phyloP scores from a whole-genome alignment of 2,113 vertebrate genomes.

The Solea senegalensis region DNA sequence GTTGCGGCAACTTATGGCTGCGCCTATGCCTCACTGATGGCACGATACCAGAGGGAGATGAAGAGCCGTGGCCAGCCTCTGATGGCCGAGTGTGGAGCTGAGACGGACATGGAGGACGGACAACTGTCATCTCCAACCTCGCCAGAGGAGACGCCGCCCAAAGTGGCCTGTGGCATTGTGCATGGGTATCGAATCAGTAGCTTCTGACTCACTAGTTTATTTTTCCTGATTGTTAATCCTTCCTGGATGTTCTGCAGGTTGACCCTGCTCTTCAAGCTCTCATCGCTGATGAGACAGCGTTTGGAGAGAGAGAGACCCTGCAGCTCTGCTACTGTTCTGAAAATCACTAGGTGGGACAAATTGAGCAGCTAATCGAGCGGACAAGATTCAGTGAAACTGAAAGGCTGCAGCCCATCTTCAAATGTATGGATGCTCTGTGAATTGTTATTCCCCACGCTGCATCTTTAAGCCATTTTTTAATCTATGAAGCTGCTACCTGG shows the following conservation, averaged over 20 bases:
- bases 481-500: slow-evolving; percentile 42
- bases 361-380: slow-evolving; percentile 12
- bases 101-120: slow-evolving; percentile 65
- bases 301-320: slow-evolving; percentile 29
- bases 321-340: slow-evolving; percentile 18
- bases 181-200: slow-evolving; percentile 77
- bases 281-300: neutral
- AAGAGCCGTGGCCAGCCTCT: slow-evolving; percentile 87
- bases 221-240: neutral
- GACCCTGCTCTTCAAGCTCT: slow-evolving; percentile 9
- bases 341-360: slow-evolving; percentile 14
- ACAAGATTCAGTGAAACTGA: slow-evolving; percentile 15
- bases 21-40: slow-evolving; percentile 93
- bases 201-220: slow-evolving; percentile 55
- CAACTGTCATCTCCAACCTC: slow-evolving; percentile 19
- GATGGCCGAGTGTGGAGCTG: slow-evolving; percentile 83
- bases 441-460: slow-evolving; percentile 52
- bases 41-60: slow-evolving; percentile 90
- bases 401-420: slow-evolving; percentile 48
- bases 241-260: neutral
- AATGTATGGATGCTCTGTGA: slow-evolving; percentile 70
- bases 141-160: slow-evolving; percentile 31
- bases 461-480: slow-evolving; percentile 43
- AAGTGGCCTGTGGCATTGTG: slow-evolving; percentile 52
- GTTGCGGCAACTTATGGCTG: slow-evolving; percentile 94